Conservation (phyloP, 1,140 invertebrate genomes). For the Anagrus nilaparvatae region DNA sequence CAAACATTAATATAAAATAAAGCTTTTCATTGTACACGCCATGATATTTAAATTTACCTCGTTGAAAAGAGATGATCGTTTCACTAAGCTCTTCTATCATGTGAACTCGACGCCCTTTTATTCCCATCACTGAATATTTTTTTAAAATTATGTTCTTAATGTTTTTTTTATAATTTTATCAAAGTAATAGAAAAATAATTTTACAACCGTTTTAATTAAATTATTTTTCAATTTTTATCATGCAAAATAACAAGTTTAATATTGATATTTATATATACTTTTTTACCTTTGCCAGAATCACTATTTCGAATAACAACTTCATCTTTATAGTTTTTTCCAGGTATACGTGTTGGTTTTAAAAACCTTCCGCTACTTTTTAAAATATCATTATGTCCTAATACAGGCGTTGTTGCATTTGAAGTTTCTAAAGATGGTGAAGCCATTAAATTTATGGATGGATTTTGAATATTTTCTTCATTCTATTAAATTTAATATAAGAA, state of each 20-base stretch:
- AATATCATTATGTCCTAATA: slow-evolving; percentile 69
- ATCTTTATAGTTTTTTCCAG: slow-evolving; percentile 86
- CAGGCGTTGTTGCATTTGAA: slow-evolving; percentile 28
- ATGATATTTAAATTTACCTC: slow-evolving; percentile 63
- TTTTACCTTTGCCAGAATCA: slow-evolving; percentile 86
- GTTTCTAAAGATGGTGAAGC: slow-evolving; percentile 14
- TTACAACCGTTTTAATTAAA: background rate
- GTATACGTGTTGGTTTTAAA: slow-evolving; percentile 76
- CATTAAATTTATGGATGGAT: slow-evolving; percentile 27
- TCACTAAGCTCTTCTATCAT: slow-evolving; percentile 96
- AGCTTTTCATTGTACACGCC: slow-evolving; percentile 31
- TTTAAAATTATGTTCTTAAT: slow-evolving; percentile 32
- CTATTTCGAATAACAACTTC: slow-evolving; percentile 88
- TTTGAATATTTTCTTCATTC: slow-evolving; percentile 25
- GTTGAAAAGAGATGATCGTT: slow-evolving; percentile 95
- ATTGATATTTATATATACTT: slow-evolving; percentile 14
- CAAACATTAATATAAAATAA: slow-evolving; percentile 27
- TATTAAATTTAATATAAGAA: slow-evolving; percentile 15
- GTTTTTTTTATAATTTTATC: too few relatives aligned
- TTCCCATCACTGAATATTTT: slow-evolving; percentile 83
- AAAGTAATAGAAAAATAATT: background rate
- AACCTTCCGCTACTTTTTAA: slow-evolving; percentile 82
- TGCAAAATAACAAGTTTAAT: background rate
- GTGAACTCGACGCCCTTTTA: slow-evolving; percentile 92
- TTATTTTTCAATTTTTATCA: background rate